Percentiles rank a stretch among this genome's conserved stretches.
Conservation (phyloP, 2,113 vertebrate genomes). For the Gadus chalcogrammus region DNA sequence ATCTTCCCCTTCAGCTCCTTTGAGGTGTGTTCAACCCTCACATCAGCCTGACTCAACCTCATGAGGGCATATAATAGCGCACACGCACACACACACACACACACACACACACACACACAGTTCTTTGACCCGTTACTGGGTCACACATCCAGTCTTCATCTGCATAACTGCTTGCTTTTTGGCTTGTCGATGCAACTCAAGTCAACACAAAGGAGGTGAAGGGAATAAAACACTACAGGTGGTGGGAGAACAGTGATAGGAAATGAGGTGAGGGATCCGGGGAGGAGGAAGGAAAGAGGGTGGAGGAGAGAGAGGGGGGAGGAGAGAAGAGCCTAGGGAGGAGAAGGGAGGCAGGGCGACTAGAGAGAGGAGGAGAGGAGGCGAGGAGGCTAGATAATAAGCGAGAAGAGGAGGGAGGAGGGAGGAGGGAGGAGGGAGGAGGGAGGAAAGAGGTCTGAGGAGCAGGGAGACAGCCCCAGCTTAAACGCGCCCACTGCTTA, state of each 20-base stretch:
- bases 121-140: conserved; percentile 40
- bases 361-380: not conserved
- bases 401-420: not conserved
- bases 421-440: not conserved
- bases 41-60: too few relatives aligned
- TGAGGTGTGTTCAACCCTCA: too few relatives aligned
- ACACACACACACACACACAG: conserved; percentile 14
- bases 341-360: not conserved
- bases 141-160: conserved; percentile 23
- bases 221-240: too few relatives aligned
- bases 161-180: too few relatives aligned
- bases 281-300: too few relatives aligned
- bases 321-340: not conserved
- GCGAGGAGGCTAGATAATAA: not conserved
- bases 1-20: too few relatives aligned
- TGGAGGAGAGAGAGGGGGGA: conserved; percentile 9
- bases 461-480: conserved; percentile 32
- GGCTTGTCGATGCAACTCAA: too few relatives aligned
- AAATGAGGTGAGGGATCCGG: too few relatives aligned
- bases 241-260: too few relatives aligned
- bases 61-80: too few relatives aligned
- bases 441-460: not conserved
- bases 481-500: conserved; percentile 39
- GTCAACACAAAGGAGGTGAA: too few relatives aligned
- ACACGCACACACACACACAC: conserved; percentile 10